Percentiles rank a stretch among this genome's conserved stretches.
Conservation (phyloP, 2,797 vertebrate species). For the Sebastiscus albofasciatus region DNA sequence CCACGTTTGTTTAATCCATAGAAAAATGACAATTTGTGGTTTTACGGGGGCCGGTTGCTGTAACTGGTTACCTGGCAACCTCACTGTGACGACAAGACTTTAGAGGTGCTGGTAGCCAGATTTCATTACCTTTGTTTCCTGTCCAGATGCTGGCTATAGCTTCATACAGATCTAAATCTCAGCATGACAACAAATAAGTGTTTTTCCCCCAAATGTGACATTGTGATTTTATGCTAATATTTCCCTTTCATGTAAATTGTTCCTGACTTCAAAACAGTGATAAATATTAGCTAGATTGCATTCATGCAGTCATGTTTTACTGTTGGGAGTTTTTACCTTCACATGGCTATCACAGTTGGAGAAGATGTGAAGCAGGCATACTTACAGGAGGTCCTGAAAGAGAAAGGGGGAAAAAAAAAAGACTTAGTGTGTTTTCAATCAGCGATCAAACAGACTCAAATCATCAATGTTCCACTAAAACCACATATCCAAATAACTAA, state of each 20-base stretch:
- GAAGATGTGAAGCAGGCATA: conserved; percentile 79
- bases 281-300: background rate
- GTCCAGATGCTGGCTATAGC: background rate
- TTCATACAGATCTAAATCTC: background rate
- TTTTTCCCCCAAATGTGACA: background rate
- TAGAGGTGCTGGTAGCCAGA: background rate
- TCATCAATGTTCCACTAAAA: conserved; percentile 44
- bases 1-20: background rate
- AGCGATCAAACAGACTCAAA: conserved; percentile 40
- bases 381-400: conserved; percentile 97
- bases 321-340: conserved; percentile 64
- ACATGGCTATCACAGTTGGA: conserved; percentile 31
- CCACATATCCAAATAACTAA: conserved; percentile 37
- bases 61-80: background rate
- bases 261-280: background rate
- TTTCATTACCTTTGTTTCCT: background rate
- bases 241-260: background rate
- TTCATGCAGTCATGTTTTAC: background rate
- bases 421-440: conserved; percentile 59
- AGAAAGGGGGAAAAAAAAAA: conserved; percentile 46
- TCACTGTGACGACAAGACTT: background rate
- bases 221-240: background rate
- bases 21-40: background rate
- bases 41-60: background rate
- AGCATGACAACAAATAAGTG: background rate